phyloP scores from a whole-genome alignment of 1,140 invertebrate genomes.

The Lepidostoma basale region DNA sequence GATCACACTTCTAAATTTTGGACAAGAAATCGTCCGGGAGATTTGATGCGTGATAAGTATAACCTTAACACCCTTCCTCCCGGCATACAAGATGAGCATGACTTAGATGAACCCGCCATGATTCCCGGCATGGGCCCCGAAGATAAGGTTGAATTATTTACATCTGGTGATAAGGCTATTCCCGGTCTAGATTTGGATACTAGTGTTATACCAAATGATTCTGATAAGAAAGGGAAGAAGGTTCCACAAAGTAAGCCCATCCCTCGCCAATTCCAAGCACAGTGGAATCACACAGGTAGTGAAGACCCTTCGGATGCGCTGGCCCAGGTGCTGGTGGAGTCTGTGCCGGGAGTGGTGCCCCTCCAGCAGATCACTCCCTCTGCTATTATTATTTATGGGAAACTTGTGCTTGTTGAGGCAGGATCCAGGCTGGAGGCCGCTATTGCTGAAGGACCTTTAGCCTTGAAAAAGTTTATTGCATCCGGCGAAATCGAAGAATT shows the following conservation, averaged over 20 bases:
- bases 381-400: conserved; percentile 80
- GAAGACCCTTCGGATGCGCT: conserved; percentile 70
- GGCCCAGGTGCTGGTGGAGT: conserved; percentile 71
- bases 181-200: conserved; percentile 87
- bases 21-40: conserved; percentile 97
- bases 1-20: conserved; percentile 99
- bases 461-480: conserved; percentile 75
- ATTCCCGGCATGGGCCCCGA: conserved; percentile 97
- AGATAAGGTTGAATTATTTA: conserved; percentile 77
- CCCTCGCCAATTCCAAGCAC: conserved; percentile 92
- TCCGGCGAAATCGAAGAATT: conserved; percentile 80
- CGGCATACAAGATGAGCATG: conserved; percentile 63
- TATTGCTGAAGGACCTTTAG: conserved; percentile 75
- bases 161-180: conserved; percentile 70
- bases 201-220: conserved; percentile 62
- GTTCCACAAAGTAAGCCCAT: conserved; percentile 95
- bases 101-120: conserved; percentile 74
- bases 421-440: conserved; percentile 75
- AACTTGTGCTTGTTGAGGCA: conserved; percentile 75
- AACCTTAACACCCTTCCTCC: conserved; percentile 92
- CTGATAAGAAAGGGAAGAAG: conserved; percentile 79
- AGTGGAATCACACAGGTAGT: conserved; percentile 81
- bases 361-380: conserved; percentile 74
- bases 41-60: conserved; percentile 96
- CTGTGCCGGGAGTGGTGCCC: conserved; percentile 71